Percentiles rank a stretch among this genome's conserved stretches.
phyloP scores from a whole-genome alignment of 2,113 vertebrate genomes.

The Heloderma charlesbogerti region DNA sequence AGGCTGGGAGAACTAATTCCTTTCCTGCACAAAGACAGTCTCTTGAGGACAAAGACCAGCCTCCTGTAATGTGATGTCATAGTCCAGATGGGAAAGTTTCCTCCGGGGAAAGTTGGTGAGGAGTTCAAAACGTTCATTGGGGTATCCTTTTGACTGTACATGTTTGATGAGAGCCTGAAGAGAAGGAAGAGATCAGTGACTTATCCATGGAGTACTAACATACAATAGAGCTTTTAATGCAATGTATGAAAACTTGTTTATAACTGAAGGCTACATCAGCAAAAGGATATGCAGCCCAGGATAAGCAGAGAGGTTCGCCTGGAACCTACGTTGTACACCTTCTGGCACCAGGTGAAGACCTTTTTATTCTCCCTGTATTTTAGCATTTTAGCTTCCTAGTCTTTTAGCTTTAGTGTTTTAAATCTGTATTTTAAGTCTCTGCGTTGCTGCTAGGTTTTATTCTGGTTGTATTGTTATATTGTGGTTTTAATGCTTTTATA shows the following conservation, averaged over 20 bases:
- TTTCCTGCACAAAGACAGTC: constrained; percentile 99
- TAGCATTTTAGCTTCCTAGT: no score
- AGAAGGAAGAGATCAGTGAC: constrained; percentile 29
- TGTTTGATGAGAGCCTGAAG: constrained; percentile 93
- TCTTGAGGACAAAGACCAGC: constrained; percentile 99
- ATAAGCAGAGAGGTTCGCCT: no score
- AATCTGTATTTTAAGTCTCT: no score
- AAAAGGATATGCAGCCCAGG: neutral
- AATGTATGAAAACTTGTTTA: neutral
- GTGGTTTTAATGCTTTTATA: no score
- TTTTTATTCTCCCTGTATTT: no score
- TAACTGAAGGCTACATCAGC: neutral
- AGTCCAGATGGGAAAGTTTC: constrained; percentile 98
- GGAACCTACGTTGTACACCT: no score
- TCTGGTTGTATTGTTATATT: no score
- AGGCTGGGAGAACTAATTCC: constrained; percentile 90
- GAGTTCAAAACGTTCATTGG: constrained; percentile 98
- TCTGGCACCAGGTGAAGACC: no score
- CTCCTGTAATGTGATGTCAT: constrained; percentile 98
- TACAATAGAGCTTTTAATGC: neutral
- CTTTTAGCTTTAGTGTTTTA: no score
- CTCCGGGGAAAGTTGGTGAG: constrained; percentile 98
- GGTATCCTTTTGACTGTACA: constrained; percentile 96
- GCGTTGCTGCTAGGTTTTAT: no score
- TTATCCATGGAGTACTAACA: neutral